A percentile compares a stretch with the other conserved stretches of the same genome.
Evolutionary conservation across 2,888 invertebrate genomes (phyloP).

Genomic region (Tipula confusa): DNA sequence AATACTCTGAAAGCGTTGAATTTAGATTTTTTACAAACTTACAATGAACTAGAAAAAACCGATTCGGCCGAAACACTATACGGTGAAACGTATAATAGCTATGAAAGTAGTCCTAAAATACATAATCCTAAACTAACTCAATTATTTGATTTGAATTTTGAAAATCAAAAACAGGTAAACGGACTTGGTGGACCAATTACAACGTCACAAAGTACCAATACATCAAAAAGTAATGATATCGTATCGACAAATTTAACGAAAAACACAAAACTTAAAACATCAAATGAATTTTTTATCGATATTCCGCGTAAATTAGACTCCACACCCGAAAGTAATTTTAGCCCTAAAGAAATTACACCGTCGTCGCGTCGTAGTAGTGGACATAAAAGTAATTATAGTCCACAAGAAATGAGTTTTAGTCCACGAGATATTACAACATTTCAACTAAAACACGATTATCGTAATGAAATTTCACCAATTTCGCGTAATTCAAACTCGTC

Average conservation of each 20-base stretch:
- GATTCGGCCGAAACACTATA: constrained; percentile 50
- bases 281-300: constrained; percentile 25
- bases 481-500: constrained; percentile 39
- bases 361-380: constrained; percentile 49
- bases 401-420: constrained; percentile 46
- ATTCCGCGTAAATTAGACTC: constrained; percentile 21
- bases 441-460: constrained; percentile 35
- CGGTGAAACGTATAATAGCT: constrained; percentile 37
- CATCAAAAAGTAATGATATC: not conserved
- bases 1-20: constrained; percentile 49
- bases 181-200: not conserved
- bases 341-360: constrained; percentile 48
- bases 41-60: constrained; percentile 49
- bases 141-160: constrained; percentile 27
- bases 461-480: constrained; percentile 39
- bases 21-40: constrained; percentile 50
- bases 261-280: not conserved
- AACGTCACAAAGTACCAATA: not conserved
- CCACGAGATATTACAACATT: constrained; percentile 38
- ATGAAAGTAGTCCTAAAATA: constrained; percentile 29
- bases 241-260: not conserved
- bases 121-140: constrained; percentile 20
- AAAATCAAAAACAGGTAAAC: not conserved
- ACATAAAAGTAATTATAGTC: constrained; percentile 49
- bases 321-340: constrained; percentile 50